Percentiles rank a stretch among this genome's conserved stretches.
Conservation (phyloP, 2,797 vertebrate genomes). For the Semotilus atromaculatus region DNA sequence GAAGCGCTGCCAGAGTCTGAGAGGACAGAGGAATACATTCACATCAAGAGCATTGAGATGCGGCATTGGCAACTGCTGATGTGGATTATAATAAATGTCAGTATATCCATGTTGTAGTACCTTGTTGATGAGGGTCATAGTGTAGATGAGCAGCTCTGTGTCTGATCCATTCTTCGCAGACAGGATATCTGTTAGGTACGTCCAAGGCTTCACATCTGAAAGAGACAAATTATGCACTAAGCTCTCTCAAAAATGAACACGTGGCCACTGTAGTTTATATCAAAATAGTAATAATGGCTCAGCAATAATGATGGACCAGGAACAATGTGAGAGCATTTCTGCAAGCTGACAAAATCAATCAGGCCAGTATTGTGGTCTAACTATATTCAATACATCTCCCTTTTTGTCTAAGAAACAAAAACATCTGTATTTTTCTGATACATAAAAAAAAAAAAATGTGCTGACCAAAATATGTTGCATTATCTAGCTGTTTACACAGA, state of each 20-base stretch:
- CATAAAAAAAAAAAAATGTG: neutral
- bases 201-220: conserved; percentile 83
- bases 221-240: neutral
- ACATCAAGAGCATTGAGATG: neutral
- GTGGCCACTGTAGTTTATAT: neutral
- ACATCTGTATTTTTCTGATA: neutral
- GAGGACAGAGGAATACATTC: conserved; percentile 24
- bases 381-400: neutral
- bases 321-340: neutral
- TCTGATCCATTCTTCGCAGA: conserved; percentile 87
- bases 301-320: neutral
- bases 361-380: neutral
- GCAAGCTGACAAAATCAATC: neutral
- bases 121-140: conserved; percentile 96
- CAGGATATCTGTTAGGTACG: conserved; percentile 85
- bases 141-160: conserved; percentile 86
- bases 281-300: neutral
- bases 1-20: conserved; percentile 87
- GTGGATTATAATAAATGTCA: neutral
- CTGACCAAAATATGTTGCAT: neutral
- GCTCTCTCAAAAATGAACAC: neutral
- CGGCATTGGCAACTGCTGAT: neutral
- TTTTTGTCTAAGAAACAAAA: neutral
- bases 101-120: conserved; percentile 65
- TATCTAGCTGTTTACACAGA: neutral